Conservation (phyloP, 1,140 invertebrate genomes). For the Nymphalis io region DNA sequence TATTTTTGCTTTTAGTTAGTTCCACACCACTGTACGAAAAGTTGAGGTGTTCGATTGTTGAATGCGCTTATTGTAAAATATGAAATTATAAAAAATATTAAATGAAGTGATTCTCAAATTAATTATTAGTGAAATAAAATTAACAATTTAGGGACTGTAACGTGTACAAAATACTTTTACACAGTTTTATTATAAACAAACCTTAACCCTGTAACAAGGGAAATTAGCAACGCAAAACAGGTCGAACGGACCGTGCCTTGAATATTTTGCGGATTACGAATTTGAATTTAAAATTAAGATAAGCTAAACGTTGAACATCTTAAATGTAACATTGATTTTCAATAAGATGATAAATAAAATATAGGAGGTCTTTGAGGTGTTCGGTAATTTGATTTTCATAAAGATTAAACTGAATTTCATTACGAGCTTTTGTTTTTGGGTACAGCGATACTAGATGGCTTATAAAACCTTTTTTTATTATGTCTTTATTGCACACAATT, state of each 20-base stretch:
- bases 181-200: constrained; percentile 42
- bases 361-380: not conserved
- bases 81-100: too few relatives aligned
- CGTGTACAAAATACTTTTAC: constrained; percentile 19
- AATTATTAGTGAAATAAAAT: not conserved
- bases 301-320: constrained; percentile 55
- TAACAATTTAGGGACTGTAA: not conserved
- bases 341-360: constrained; percentile 33
- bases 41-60: too few relatives aligned
- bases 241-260: constrained; percentile 50
- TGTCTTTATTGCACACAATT: too few relatives aligned
- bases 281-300: constrained; percentile 76
- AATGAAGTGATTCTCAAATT: too few relatives aligned
- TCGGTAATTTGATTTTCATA: too few relatives aligned
- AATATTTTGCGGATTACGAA: constrained; percentile 69
- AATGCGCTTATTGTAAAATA: too few relatives aligned
- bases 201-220: constrained; percentile 47
- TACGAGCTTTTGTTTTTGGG: too few relatives aligned
- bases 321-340: constrained; percentile 59
- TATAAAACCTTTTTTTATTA: too few relatives aligned
- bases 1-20: too few relatives aligned
- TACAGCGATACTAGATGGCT: too few relatives aligned
- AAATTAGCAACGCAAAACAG: constrained; percentile 62
- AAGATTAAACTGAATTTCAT: too few relatives aligned
- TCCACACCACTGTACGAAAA: too few relatives aligned